Evolutionary conservation across 2,888 invertebrate species (phyloP), one percentile per base, ranked within the genome.

Genomic region (Unio pictorum): DNA sequence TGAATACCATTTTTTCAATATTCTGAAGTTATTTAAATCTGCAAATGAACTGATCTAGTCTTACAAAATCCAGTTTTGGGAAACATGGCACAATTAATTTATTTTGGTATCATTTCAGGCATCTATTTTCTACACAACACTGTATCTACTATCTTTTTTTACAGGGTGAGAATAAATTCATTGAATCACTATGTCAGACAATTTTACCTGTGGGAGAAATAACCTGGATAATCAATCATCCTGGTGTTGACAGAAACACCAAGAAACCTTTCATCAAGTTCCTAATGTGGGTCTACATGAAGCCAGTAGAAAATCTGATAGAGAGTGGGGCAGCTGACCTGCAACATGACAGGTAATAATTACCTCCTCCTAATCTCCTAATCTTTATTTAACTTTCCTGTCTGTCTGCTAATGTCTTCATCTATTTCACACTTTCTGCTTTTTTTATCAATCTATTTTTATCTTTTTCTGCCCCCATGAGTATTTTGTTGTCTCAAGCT

Each of bases 161-260:
- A 55, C 76, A 88, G 88, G 89, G 89, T 11, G 90, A 90, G 70
- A 90, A 90, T 79, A 88, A 88, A 69, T 89, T 89, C 72, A 89
- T 90, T 45, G 89, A 90, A 78, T 89, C 89, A 3, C 82, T 90
- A 63, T 89, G 89, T 69, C 89, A 89, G 73, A 89, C 89, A 7
- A 88, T 89, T 69, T 70, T 90, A 30, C 86, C 88, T 0, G 81
- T 87, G 58, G 89, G 89, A 55, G 90, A 90, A 68, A 79, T 89
- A n/a, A 72, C 89, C 34, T 86, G 85, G 84, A 83, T 89, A 26
- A 76, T 90, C 66, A 88, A 86, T 72, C 85, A 89, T 69, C 71
- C 75, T 5, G 78, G 76, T 15, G 83, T 90, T n/a, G 85, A 87
- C 76, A 78, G 78, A 73, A 87, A 87, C 73, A 81, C 88, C 58